Evolutionary conservation across 2,113 vertebrate genomes (phyloP).

Genomic region (Lepisosteus osseus): DNA sequence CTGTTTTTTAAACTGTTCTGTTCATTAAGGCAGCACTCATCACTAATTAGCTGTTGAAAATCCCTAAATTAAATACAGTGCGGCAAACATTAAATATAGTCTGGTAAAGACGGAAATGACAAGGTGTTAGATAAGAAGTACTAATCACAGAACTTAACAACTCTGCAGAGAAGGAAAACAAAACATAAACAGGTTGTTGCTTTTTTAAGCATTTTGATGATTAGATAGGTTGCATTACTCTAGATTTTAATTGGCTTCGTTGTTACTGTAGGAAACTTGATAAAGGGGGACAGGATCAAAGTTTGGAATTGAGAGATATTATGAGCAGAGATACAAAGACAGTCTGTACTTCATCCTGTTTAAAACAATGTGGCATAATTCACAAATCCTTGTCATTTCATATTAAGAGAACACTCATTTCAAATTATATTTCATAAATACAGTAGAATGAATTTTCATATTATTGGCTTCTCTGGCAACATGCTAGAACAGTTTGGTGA

Average conservation of each 20-base stretch:
- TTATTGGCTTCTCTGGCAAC: not conserved
- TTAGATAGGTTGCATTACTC: conserved; percentile 13
- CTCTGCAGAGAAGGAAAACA: conserved; percentile 14
- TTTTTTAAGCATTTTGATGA: conserved; percentile 12
- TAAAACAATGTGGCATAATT: no score
- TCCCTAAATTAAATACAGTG: conserved; percentile 17
- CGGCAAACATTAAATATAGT: not conserved
- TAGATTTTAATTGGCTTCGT: not conserved
- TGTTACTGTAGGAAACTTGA: not conserved
- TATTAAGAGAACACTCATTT: no score
- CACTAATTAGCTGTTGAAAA: conserved; percentile 23
- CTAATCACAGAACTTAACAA: conserved; percentile 29
- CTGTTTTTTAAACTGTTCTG: conserved; percentile 19
- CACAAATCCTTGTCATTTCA: no score
- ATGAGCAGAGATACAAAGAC: no score
- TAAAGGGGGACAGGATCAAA: conserved; percentile 20
- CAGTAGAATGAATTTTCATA: no score
- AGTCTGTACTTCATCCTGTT: no score
- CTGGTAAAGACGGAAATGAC: not conserved
- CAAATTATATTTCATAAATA: no score
- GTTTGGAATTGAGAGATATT: not conserved
- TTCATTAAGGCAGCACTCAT: conserved; percentile 17
- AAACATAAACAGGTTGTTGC: conserved; percentile 3
- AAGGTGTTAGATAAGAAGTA: conserved; percentile 11
- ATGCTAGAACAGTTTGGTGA: not conserved